Base-by-base conservation (phyloP, 1,140 invertebrate species). In the Drosophila micromelanica region DNA sequence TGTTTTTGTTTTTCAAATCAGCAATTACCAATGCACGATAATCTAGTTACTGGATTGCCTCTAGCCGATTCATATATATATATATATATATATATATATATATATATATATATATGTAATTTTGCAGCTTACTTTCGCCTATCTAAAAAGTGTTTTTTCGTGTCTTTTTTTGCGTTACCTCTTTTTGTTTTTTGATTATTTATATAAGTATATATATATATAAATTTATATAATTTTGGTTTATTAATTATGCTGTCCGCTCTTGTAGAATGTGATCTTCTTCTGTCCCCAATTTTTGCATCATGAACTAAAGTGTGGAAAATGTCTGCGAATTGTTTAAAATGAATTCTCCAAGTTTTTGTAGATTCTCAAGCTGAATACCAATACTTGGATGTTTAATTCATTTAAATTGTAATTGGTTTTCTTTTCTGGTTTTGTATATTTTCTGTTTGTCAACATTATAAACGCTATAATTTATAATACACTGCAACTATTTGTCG, bases 401-500 rank as follows among this genome's bases (percentile, higher is more conserved):
- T 35, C 43, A 45, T 20, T 17, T 45, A 17, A 17, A 15, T 17
- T 20, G 43, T 35, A 9, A 9, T 45, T 45, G 43, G 6, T 13
- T 40, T 40, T 6, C 6, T 27, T 27, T 6, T 27, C 54, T 37
- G n/a, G 45, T 61, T 20, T 49, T 69, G 59, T 54, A 20, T 60
- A 17, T 56, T 59, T 69, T 69, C 67, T 56, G 27, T 62, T 62
- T 54, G 57, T 62, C 67, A 84, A 84, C 80, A 68, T 54, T 73
- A 64, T 62, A 73, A 85, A 80, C 67, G 13, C 56, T 79, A 60
- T 69, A 60, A 55, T 73, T 70, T 87, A 65, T 81, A 46, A 42
- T 72, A 69, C 69, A 64, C 55, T 72, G 75, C 59, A 63, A 61
- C 57, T 78, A 45, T 65, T 76, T 60, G 7, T 55, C 64, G 23